Evolutionary conservation across 2,888 invertebrate species (phyloP).

Genomic region (Callosobruchus maculatus): DNA sequence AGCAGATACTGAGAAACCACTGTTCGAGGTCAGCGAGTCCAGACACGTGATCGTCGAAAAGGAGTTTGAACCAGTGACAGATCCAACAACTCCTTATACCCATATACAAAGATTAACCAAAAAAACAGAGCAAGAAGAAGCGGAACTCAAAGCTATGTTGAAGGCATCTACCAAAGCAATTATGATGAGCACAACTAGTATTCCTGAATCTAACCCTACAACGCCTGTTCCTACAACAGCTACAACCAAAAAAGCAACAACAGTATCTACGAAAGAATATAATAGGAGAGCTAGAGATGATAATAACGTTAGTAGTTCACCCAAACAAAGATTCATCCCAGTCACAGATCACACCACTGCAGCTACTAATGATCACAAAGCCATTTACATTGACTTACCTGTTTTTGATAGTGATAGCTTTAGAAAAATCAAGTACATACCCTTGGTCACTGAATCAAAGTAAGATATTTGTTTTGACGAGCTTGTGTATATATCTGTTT

Average conservation of each 20-base stretch:
- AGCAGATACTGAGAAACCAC: not conserved
- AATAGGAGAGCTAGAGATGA: slow-evolving; percentile 28
- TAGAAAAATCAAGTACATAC: slow-evolving; percentile 42
- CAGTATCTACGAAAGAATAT: slow-evolving; percentile 4
- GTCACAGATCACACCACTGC: slow-evolving; percentile 1
- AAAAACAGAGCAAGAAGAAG: slow-evolving; percentile 19
- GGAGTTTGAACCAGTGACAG: slow-evolving; percentile 5
- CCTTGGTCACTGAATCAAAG: slow-evolving; percentile 23
- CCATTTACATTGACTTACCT: slow-evolving; percentile 44
- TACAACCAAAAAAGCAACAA: slow-evolving; percentile 2
- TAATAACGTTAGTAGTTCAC: slow-evolving; percentile 21
- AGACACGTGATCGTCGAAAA: not conserved
- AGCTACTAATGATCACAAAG: slow-evolving; percentile 27
- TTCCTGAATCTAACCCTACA: not conserved
- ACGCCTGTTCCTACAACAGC: slow-evolving; percentile 8
- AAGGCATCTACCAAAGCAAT: not conserved
- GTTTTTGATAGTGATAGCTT: slow-evolving; percentile 39
- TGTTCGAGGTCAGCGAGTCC: not conserved
- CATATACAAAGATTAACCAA: slow-evolving; percentile 44
- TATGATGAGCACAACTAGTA: not conserved
- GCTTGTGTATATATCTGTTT: not conserved
- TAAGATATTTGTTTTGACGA: not conserved
- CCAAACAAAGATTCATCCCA: not conserved
- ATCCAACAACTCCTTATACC: slow-evolving; percentile 35
- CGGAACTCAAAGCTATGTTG: not conserved